Conservation (phyloP, 2,888 invertebrate genomes). For the Nephrotoma appendiculata region DNA sequence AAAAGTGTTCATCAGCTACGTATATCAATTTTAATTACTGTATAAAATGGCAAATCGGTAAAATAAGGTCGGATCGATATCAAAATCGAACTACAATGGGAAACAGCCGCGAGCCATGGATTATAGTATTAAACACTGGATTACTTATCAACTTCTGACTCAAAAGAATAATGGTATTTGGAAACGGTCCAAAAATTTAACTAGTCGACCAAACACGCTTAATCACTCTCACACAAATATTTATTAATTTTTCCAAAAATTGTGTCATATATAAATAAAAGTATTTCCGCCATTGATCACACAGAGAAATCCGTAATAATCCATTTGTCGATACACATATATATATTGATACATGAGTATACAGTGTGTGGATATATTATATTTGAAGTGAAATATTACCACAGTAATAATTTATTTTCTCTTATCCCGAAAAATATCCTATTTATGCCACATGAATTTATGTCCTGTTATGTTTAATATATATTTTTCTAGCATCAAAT, state of each 20-base stretch:
- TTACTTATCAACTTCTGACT: too few species aligned
- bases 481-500: not conserved
- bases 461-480: not conserved
- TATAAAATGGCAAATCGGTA: too few species aligned
- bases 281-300: not conserved
- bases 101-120: too few species aligned
- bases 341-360: not conserved
- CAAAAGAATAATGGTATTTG: not conserved
- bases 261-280: not conserved
- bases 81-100: too few species aligned
- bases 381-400: not conserved
- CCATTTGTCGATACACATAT: not conserved
- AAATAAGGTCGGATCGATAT: too few species aligned
- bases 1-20: too few species aligned
- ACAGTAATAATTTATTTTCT: not conserved
- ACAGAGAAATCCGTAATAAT: not conserved
- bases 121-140: too few species aligned
- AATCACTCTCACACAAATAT: not conserved
- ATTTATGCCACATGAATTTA: not conserved
- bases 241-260: not conserved
- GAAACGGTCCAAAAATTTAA: not conserved
- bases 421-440: not conserved
- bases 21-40: too few species aligned
- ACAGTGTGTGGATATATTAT: not conserved
- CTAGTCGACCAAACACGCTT: not conserved